Conservation (phyloP, 2,113 vertebrate genomes). For the Lepisosteus osseus region DNA sequence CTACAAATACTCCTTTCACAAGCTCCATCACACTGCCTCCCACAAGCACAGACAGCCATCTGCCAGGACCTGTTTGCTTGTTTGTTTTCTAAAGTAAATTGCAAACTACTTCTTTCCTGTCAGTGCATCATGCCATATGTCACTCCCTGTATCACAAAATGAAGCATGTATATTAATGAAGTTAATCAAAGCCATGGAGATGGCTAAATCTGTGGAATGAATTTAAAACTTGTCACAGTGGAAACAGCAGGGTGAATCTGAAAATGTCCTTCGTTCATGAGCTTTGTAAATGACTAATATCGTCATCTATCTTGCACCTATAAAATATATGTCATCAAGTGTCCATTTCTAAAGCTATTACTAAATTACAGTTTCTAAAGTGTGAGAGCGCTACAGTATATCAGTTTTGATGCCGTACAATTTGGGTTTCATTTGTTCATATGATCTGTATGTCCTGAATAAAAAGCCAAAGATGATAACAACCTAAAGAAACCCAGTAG, state of each 20-base stretch:
- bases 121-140: constrained; percentile 95
- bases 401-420: no score
- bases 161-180: constrained; percentile 95
- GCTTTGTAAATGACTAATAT: neutral
- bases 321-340: no score
- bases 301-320: neutral
- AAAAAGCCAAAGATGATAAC: no score
- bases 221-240: constrained; percentile 36
- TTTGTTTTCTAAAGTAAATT: constrained; percentile 98
- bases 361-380: no score
- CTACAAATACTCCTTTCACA: constrained; percentile 57
- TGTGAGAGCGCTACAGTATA: no score
- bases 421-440: no score
- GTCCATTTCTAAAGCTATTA: no score
- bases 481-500: no score
- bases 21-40: constrained; percentile 63
- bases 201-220: constrained; percentile 54
- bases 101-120: constrained; percentile 96
- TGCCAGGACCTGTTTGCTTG: constrained; percentile 97
- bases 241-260: neutral
- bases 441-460: no score
- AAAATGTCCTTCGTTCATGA: neutral
- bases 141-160: constrained; percentile 86
- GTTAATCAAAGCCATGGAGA: constrained; percentile 77
- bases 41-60: constrained; percentile 89